A percentile compares a stretch with the other conserved stretches of the same genome.
These are phyloP conservation scores for Syrrhaptes paradoxus DNA, from an alignment of 2,113 vertebrate species.

Conservation along the genomic window DNA sequence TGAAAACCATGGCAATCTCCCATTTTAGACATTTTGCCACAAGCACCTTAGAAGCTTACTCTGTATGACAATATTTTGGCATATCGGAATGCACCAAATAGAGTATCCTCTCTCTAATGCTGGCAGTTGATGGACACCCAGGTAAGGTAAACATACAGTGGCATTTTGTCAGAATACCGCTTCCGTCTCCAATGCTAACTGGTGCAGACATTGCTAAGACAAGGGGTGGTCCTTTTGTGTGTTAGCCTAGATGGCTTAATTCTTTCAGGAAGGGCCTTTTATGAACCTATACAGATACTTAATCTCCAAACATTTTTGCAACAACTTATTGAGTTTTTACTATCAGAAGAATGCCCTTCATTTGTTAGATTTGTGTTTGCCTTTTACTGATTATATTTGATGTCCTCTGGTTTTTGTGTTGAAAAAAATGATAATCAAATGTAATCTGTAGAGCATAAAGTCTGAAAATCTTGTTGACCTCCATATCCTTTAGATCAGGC, in stretches of 20 bases:
- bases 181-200: not conserved
- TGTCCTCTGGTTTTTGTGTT: not conserved
- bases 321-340: not conserved
- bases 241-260: not conserved
- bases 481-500: not conserved
- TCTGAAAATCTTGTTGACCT: not conserved
- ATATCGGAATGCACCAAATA: not conserved
- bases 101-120: not conserved
- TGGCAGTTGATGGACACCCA: not conserved
- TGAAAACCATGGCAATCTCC: not conserved
- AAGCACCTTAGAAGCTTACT: not conserved
- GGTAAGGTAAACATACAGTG: not conserved
- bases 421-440: conserved; percentile 2
- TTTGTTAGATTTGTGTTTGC: not conserved
- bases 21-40: not conserved
- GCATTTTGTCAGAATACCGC: not conserved
- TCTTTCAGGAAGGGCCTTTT: conserved; percentile 1
- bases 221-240: not conserved
- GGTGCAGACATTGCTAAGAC: not conserved
- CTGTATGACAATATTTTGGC: not conserved
- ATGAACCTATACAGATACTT: not conserved
- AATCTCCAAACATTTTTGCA: not conserved
- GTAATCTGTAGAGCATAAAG: not conserved
- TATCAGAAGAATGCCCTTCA: not conserved
- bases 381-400: conserved; percentile 13